Base-by-base conservation (phyloP, 2,888 invertebrate genomes). In the Allygus modestus region DNA sequence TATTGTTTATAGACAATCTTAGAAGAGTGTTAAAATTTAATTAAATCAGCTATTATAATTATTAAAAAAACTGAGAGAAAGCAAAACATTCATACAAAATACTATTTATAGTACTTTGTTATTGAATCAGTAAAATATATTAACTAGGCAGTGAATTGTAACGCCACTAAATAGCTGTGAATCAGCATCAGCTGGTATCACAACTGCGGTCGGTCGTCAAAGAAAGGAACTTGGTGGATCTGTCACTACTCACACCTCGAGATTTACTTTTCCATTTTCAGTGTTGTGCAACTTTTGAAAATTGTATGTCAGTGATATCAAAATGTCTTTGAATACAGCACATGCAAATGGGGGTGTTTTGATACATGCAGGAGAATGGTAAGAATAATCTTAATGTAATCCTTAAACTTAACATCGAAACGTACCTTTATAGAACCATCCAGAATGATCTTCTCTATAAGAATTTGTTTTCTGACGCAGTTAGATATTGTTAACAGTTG, bases 361-460 rank as follows among this genome's bases (percentile, higher is more conserved):
- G 84, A 97, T 99, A 89, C 98, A 98, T 90, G 94, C 96, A 87
- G 98, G 98, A 88, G 99, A 99, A 94, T 94, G 95, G 99, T 99
- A 94, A 95, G 95, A 94, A 58, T 23, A 46, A 23, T 7, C 11
- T 54, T 23, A 20, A 23, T 20, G 54, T 2, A 12, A 54, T 54
- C 1, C n/a, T 23, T 54, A 1, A 23, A 2, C 23, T n/a, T n/a
- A n/a, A n/a, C n/a, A n/a, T n/a, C n/a, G n/a, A n/a, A n/a, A n/a
- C n/a, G n/a, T 54, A 11, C 23, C 20, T 23, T 23, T 58, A 7
- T 28, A 65, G 65, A 65, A 65, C 9, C 4, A 65, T 65, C 65
- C 31, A 65, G 54, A 61, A 65, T 84, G 84, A 1, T 75, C 61
- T 81, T 46, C 37, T 26, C 31, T 69, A n/a, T 26, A 69, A 46